Percentiles rank a stretch among this genome's conserved stretches.
phyloP scores from a whole-genome alignment of 2,888 invertebrate genomes.

The Cenopis cana region DNA sequence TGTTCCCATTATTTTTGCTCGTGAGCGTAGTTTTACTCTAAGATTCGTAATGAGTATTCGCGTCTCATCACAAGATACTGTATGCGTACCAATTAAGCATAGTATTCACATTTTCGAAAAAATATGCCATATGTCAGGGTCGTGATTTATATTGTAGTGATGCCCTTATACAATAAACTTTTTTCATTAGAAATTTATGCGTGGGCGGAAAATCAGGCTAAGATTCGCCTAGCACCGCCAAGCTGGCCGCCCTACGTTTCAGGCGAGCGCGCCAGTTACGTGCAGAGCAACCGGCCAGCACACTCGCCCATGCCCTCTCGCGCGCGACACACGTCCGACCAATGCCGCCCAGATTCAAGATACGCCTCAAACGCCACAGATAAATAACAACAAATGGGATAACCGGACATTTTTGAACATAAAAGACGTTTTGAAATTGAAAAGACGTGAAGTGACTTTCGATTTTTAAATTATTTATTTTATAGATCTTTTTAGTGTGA shows the following conservation, averaged over 20 bases:
- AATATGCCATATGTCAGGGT: too few species aligned
- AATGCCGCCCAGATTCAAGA: slow-evolving; percentile 72
- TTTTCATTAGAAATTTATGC: too few species aligned
- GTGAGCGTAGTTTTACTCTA: too few species aligned
- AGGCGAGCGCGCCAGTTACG: neutral
- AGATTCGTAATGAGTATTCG: neutral
- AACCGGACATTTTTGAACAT: slow-evolving; percentile 51
- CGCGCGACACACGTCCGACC: slow-evolving; percentile 50
- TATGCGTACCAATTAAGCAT: too few species aligned
- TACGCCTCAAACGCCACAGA: slow-evolving; percentile 74
- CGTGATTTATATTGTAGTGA: too few species aligned
- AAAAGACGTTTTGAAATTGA: slow-evolving; percentile 47
- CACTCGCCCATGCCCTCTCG: slow-evolving; percentile 33
- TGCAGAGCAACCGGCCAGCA: neutral
- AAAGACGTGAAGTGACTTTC: slow-evolving; percentile 42
- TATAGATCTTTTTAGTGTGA: slow-evolving; percentile 67
- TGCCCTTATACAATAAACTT: too few species aligned
- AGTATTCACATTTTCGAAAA: too few species aligned
- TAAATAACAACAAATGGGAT: slow-evolving; percentile 69
- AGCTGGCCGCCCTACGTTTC: neutral
- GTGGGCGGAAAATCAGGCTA: neutral
- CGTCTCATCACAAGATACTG: too few species aligned
- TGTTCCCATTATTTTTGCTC: too few species aligned
- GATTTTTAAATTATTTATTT: slow-evolving; percentile 16
- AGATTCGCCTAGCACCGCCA: neutral